Evolutionary conservation across 2,888 invertebrate genomes (phyloP).

Genomic region (Melipona beecheii): DNA sequence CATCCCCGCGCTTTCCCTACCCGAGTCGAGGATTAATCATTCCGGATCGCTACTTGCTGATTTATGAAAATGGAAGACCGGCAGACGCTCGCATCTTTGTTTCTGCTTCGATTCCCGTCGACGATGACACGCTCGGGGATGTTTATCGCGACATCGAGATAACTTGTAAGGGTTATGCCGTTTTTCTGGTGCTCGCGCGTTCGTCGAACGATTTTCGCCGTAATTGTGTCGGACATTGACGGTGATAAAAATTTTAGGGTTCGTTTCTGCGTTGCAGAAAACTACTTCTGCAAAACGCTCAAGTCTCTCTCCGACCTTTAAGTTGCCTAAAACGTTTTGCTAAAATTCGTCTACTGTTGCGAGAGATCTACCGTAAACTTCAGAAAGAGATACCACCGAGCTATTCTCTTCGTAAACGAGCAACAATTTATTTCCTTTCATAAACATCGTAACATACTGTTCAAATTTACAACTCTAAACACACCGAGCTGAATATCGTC

Average conservation of each 20-base stretch:
- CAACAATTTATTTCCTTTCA: background rate
- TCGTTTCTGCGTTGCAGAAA: background rate
- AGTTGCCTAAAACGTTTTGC: background rate
- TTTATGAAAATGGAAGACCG: constrained; percentile 58
- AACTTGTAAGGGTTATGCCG: background rate
- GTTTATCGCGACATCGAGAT: constrained; percentile 45
- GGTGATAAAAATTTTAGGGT: background rate
- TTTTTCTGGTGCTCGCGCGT: background rate
- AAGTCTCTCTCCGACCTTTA: background rate
- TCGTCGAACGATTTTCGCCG: background rate
- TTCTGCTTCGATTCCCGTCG: background rate
- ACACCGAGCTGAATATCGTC: background rate
- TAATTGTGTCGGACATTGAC: background rate
- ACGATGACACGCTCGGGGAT: constrained; percentile 30
- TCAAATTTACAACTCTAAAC: background rate
- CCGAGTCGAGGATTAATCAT: constrained; percentile 58
- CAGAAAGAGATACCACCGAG: background rate
- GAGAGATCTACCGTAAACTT: background rate
- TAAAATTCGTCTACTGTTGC: background rate
- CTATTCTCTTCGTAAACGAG: background rate
- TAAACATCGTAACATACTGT: background rate
- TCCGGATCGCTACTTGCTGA: constrained; percentile 61
- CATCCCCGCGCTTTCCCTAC: constrained; percentile 4
- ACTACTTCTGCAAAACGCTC: too few species aligned
- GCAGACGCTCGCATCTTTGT: constrained; percentile 17